These are phyloP conservation scores for Triops longicaudatus DNA, from an alignment of 1,140 invertebrate genomes.

Conservation along the genomic window DNA sequence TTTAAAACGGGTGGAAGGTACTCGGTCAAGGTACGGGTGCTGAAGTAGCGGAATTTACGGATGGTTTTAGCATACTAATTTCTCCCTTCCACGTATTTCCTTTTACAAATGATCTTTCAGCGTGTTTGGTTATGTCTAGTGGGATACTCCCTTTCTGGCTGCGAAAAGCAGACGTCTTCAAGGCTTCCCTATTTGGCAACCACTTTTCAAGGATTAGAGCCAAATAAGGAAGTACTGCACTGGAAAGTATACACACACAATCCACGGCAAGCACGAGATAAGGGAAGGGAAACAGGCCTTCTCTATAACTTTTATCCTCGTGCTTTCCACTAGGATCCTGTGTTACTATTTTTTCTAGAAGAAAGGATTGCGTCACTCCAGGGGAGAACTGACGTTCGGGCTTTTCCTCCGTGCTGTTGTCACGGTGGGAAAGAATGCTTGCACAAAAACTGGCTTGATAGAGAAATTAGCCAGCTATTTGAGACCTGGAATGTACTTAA, in stretches of 20 bases:
- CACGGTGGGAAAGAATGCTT: background rate
- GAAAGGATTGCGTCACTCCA: constrained; percentile 3
- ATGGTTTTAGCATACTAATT: background rate
- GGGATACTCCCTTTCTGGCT: constrained; percentile 6
- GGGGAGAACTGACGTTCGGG: background rate
- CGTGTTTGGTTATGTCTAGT: background rate
- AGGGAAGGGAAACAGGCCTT: background rate
- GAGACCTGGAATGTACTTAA: too few relatives aligned
- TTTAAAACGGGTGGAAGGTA: background rate
- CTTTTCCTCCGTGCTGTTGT: background rate
- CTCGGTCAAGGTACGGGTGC: background rate
- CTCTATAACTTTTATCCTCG: background rate
- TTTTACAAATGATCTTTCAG: background rate
- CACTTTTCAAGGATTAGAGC: constrained; percentile 1
- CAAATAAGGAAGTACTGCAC: constrained; percentile 8
- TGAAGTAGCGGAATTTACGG: too few relatives aligned
- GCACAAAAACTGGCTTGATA: background rate
- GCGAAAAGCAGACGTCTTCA: background rate
- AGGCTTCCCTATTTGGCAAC: constrained; percentile 6
- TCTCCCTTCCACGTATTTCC: background rate
- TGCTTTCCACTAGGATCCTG: background rate
- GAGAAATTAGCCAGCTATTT: background rate
- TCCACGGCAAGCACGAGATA: background rate
- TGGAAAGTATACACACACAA: background rate
- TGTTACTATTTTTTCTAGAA: background rate